Evolutionary conservation across 2,888 invertebrate genomes (phyloP), one percentile per base, ranked within the genome.

Genomic region (Microctonus brassicae): DNA sequence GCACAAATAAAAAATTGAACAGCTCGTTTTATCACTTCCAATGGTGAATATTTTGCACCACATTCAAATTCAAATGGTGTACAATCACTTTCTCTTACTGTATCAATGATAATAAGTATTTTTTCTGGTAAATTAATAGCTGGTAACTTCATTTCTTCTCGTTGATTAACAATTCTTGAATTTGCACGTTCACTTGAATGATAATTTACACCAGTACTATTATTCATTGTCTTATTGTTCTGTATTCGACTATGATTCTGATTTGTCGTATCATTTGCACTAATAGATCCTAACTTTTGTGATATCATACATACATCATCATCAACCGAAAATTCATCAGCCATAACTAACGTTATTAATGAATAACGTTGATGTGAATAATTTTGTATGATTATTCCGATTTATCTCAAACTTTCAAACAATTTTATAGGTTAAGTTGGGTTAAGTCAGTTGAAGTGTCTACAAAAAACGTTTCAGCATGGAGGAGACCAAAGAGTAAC

Each of bases 21-120:
- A 1, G 91, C 90, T 65, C 91, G 88, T 84, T 92, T 93, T 70
- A 93, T 86, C 91, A 93, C 92, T 74, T 89, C 89, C 9, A 93
- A 84, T 0, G 92, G 90, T 11, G 90, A 86, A 73, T 89, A 90
- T 34, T 89, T 90, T 2, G 90, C 89, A 0, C 90, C 91, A 79
- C 90, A 90, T 1, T 89, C 89, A 0, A 91, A 81, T 75, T 86
- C 84, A 78, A 90, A 93, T 2, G 89, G 83, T 0, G 91, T 90
- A 73, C 86, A 90, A 68, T 89, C 88, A 71, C 89, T 89, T 79
- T 92, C 91, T 77, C 89, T 88, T 61, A 91, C 91, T 11, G 91
- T 86, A 83, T 93, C 93, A 72, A 93, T 85, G 72, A 92, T 91
- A 66, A 93, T 86, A 26, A 93, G 88, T 47, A 93, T 92, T 81